Conservation (phyloP, 2,113 vertebrate species). For the Miniopterus natalensis region DNA sequence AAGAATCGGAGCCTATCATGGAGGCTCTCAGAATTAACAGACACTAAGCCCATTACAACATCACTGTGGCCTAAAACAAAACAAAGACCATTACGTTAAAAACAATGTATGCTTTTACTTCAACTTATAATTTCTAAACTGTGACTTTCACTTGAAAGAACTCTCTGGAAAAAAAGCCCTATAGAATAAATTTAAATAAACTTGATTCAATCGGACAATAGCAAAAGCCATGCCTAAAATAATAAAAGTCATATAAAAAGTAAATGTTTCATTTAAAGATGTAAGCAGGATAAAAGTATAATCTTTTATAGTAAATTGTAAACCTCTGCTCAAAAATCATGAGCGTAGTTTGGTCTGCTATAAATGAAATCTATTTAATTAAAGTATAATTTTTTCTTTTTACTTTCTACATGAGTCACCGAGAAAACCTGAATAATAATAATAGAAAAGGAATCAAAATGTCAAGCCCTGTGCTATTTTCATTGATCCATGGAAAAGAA, state of each 20-base stretch:
- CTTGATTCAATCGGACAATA: not conserved
- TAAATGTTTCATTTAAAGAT: conserved; percentile 34
- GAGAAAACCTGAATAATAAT: not conserved
- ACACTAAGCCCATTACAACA: conserved; percentile 96
- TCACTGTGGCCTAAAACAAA: conserved; percentile 93
- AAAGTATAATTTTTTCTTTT: not conserved
- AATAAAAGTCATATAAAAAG: conserved; percentile 47
- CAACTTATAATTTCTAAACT: conserved; percentile 42
- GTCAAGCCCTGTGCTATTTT: not conserved
- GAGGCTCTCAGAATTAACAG: conserved; percentile 90
- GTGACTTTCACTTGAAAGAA: not conserved
- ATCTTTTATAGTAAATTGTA: not conserved
- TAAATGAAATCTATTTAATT: conserved; percentile 54
- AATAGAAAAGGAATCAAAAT: not conserved
- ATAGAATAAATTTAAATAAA: conserved; percentile 17
- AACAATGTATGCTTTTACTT: conserved; percentile 39
- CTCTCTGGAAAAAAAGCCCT: not conserved
- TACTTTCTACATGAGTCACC: conserved; percentile 18
- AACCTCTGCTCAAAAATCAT: not conserved
- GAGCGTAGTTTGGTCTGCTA: not conserved
- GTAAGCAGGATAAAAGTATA: not conserved
- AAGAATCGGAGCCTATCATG: conserved; percentile 92
- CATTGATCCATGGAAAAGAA: not conserved
- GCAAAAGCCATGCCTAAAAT: not conserved
- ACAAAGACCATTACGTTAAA: not conserved